phyloP scores from a whole-genome alignment of 2,797 vertebrate genomes.

The Psittacula derbiana region DNA sequence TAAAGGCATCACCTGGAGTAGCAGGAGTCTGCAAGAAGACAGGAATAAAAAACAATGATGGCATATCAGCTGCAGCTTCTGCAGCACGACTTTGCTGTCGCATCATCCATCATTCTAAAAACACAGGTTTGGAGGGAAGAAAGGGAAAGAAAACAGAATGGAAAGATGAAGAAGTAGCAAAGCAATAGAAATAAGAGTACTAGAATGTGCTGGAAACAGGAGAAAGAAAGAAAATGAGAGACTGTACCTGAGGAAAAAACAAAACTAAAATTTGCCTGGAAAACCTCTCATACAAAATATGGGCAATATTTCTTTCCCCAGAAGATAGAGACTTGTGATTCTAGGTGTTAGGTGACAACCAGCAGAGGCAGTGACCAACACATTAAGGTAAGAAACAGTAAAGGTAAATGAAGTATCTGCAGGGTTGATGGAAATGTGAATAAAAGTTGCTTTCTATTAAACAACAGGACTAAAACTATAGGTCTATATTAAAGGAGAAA shows the following conservation, averaged over 20 bases:
- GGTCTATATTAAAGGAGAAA: neutral
- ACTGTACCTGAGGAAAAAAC: neutral
- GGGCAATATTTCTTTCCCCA: neutral
- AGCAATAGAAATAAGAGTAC: neutral
- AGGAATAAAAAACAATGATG: neutral
- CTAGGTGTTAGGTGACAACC: neutral
- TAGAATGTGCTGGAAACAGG: neutral
- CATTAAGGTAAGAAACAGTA: neutral
- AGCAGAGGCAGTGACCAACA: neutral
- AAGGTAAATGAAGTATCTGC: neutral
- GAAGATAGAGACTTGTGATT: neutral
- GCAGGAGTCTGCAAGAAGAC: constrained; percentile 87
- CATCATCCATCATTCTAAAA: neutral
- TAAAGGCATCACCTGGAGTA: constrained; percentile 96
- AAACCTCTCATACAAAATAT: neutral
- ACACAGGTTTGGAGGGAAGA: neutral
- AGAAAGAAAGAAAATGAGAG: neutral
- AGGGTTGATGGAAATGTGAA: neutral
- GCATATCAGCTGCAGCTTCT: neutral
- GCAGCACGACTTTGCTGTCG: neutral
- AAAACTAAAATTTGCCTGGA: neutral
- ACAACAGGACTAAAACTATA: neutral
- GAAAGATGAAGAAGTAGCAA: neutral
- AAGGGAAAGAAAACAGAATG: neutral
- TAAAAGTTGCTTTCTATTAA: neutral